Evolutionary conservation across 64 coral and sea anemone genomes (phyloP).

Genomic region (Montipora efflorescens): DNA sequence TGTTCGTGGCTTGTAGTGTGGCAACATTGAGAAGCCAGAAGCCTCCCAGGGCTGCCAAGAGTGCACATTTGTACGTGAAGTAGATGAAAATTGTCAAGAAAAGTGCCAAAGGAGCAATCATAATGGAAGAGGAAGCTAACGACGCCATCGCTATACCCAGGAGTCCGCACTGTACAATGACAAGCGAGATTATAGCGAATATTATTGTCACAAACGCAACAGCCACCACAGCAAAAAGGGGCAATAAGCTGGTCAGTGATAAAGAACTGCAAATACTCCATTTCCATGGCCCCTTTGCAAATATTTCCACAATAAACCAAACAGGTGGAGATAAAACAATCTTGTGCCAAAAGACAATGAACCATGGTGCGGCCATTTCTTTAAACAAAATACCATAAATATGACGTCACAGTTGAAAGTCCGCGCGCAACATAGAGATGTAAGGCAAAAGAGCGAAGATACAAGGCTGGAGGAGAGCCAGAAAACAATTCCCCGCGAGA

Average conservation of each 20-base stretch:
- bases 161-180: constrained; percentile 10
- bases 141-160: background rate
- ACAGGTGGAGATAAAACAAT: background rate
- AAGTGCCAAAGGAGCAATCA: constrained; percentile 8
- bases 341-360: constrained; percentile 36
- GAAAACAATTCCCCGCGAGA: too few relatives aligned
- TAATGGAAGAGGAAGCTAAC: background rate
- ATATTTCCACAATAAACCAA: constrained; percentile 16
- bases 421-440: background rate
- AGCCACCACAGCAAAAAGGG: background rate
- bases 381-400: background rate
- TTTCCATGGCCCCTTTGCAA: constrained; percentile 30
- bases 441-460: too few relatives aligned
- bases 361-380: constrained; percentile 12
- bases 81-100: background rate
- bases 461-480: too few relatives aligned
- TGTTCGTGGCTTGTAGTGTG: background rate
- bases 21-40: background rate
- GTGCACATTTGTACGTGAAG: background rate
- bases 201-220: background rate
- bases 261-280: constrained; percentile 18
- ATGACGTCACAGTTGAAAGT: background rate
- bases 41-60: background rate
- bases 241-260: background rate
- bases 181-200: background rate